Evolutionary conservation across 1,140 invertebrate species (phyloP).

Genomic region (Meteorus sp.): DNA sequence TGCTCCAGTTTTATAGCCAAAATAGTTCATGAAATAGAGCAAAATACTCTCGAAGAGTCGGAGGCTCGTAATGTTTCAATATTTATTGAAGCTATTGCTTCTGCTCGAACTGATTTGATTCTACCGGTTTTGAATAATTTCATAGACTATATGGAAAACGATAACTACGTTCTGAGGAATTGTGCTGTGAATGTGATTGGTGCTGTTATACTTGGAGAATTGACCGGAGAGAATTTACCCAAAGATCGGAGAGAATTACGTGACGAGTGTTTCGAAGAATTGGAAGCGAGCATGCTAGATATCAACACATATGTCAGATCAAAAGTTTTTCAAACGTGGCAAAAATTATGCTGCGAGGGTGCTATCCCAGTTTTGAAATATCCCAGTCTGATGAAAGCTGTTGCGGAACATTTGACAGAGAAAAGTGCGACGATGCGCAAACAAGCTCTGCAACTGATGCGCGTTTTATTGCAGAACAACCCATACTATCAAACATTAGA

Average conservation of each 20-base stretch:
- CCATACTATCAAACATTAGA: conserved; percentile 72
- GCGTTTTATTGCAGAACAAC: conserved; percentile 75
- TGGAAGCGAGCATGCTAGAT: conserved; percentile 84
- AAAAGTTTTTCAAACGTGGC: conserved; percentile 79
- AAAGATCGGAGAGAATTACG: conserved; percentile 67
- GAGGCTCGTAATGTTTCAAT: conserved; percentile 66
- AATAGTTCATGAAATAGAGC: conserved; percentile 73
- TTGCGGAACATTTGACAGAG: conserved; percentile 73
- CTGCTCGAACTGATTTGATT: conserved; percentile 67
- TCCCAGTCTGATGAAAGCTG: conserved; percentile 65
- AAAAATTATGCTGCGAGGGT: conserved; percentile 69
- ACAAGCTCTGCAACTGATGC: conserved; percentile 75
- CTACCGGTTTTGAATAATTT: conserved; percentile 65
- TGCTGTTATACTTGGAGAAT: conserved; percentile 69
- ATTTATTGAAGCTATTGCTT: conserved; percentile 73
- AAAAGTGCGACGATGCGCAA: conserved; percentile 78
- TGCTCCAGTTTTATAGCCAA: conserved; percentile 69
- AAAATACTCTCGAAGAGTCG: conserved; percentile 62
- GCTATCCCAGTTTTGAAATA: conserved; percentile 73
- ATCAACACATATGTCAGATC: conserved; percentile 80
- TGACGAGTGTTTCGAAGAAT: conserved; percentile 71
- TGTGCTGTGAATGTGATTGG: conserved; percentile 79
- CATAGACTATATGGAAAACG: conserved; percentile 62
- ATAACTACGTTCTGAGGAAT: conserved; percentile 79
- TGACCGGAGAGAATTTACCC: conserved; percentile 71